Conservation (phyloP, 2,113 vertebrate species). For the Vulpes ferrilata region DNA sequence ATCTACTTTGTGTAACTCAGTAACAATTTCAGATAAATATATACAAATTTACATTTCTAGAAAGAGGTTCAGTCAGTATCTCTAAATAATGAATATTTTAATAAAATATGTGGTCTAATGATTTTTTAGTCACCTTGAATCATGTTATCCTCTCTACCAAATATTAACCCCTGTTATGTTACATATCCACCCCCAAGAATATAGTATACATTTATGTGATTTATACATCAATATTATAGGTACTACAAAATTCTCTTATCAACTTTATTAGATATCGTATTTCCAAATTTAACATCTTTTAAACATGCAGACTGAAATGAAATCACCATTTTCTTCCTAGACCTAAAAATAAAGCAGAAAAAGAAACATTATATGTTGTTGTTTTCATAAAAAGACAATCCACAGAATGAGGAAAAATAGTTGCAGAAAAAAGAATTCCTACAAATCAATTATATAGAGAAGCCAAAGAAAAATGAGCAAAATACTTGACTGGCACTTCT, state of each 20-base stretch:
- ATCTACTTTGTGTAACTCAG: neutral
- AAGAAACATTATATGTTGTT: slow-evolving; percentile 23
- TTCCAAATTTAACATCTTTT: slow-evolving; percentile 72
- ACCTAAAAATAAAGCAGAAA: slow-evolving; percentile 65
- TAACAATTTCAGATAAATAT: neutral
- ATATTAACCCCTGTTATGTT: neutral
- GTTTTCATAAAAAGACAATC: neutral
- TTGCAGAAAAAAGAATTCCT: slow-evolving; percentile 59
- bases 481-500: neutral
- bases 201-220: neutral
- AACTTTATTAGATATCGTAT: slow-evolving; percentile 68
- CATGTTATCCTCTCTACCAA: neutral
- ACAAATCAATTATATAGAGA: slow-evolving; percentile 24
- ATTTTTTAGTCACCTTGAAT: slow-evolving; percentile 23
- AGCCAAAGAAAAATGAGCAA: slow-evolving; percentile 7
- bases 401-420: slow-evolving; percentile 17
- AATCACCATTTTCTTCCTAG: neutral
- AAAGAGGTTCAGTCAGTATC: slow-evolving; percentile 17
- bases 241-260: slow-evolving; percentile 47
- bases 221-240: neutral
- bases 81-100: slow-evolving; percentile 52
- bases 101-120: slow-evolving; percentile 12
- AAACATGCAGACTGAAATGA: neutral
- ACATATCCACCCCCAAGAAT: neutral
- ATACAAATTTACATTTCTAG: slow-evolving; percentile 27